Evolutionary conservation across 2,888 invertebrate genomes (phyloP), one percentile per base, ranked within the genome.

Genomic region (Acronicta psi): DNA sequence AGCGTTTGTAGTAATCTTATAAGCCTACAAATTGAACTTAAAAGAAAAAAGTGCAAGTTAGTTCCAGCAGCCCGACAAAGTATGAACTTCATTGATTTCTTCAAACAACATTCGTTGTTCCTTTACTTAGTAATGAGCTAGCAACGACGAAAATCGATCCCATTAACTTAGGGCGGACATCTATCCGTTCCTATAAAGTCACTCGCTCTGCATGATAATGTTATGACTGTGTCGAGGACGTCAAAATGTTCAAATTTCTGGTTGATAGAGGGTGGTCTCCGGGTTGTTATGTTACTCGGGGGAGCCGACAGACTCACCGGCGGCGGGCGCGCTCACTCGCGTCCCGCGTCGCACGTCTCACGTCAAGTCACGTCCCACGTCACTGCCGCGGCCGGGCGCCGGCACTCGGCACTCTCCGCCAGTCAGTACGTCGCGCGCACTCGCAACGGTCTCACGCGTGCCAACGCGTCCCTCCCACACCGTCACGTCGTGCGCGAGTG

Each of bases 361-460:
- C 31, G 59, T 18, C 47, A 52, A 58, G 52, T 36, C 50, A 23
- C 41, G 25, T 55, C 41, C 55, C 67, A 53, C 53, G 37, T 53
- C 52, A 23, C 23, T 4, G 38, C 31, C 43, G 29, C 54, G 10
- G 25, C 38, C 38, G 34, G 18, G 31, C 13, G 36, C 40, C 20
- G 47, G 25, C 25, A 25, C 7, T 25, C 25, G 25, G 25, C 25
- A 25, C 37, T 16, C 17, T 16, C 40, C 52, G 66, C 10, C 67
- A 67, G 68, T 68, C 67, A 67, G 68, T 68, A 18, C 16, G 53
- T 29, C 65, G 71, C 59, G 59, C 54, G 47, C 66, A 18, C 38
- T 59, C 43, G 43, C 37, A 13, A 17, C 9, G 38, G 5, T 8
- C 6, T 0, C 23, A 36, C 36, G 65, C 13, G 59, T 37, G 16